A percentile compares a stretch with the other conserved stretches of the same genome.
These are phyloP conservation scores for Harpagifer antarcticus DNA, from an alignment of 2,797 vertebrate species.

Conservation along the genomic window DNA sequence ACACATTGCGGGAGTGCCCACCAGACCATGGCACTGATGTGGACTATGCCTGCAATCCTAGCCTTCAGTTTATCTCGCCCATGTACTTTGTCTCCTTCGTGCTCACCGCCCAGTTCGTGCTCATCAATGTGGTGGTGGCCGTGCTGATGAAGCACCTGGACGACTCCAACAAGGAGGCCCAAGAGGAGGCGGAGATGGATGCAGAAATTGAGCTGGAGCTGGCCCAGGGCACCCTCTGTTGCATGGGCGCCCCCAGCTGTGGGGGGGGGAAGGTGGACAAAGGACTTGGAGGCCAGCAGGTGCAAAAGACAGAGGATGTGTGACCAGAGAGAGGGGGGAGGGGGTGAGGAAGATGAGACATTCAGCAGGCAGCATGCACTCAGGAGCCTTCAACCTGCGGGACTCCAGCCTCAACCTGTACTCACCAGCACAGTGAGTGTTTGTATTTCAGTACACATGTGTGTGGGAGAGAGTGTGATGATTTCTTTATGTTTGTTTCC, in stretches of 20 bases:
- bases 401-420: constrained; percentile 86
- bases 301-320: constrained; percentile 67
- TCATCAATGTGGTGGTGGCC: constrained; percentile 99
- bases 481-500: constrained; percentile 1
- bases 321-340: constrained; percentile 69
- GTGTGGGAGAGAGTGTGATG: not conserved
- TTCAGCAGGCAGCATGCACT: constrained; percentile 52
- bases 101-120: constrained; percentile 98
- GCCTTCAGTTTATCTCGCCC: constrained; percentile 98
- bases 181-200: constrained; percentile 98
- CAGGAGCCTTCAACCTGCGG: constrained; percentile 72
- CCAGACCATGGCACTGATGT: constrained; percentile 79
- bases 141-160: constrained; percentile 99
- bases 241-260: constrained; percentile 82
- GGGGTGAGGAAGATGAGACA: constrained; percentile 63
- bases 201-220: constrained; percentile 97
- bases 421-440: constrained; percentile 91
- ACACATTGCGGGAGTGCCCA: constrained; percentile 96
- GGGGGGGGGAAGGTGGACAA: constrained; percentile 77
- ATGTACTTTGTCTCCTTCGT: constrained; percentile 99
- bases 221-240: constrained; percentile 93
- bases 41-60: constrained; percentile 96
- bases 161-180: constrained; percentile 98
- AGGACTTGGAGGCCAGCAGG: constrained; percentile 53
- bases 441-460: constrained; percentile 7